Evolutionary conservation across 2,113 vertebrate species (phyloP).

Genomic region (Hippopotamus amphibius): DNA sequence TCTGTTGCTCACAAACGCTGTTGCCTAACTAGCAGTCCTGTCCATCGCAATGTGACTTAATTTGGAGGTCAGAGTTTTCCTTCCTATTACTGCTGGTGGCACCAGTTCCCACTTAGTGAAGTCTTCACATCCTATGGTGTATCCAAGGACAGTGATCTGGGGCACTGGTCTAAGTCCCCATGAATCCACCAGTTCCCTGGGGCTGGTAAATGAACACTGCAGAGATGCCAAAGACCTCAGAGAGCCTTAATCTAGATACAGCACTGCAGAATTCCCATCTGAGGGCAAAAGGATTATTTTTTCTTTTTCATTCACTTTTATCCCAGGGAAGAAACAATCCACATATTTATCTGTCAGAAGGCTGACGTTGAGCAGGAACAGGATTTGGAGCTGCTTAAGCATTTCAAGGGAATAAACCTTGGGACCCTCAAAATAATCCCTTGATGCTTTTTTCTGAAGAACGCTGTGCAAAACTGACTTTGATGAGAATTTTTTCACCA

Average conservation of each 20-base stretch:
- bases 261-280: neutral
- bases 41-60: neutral
- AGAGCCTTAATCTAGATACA: neutral
- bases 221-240: neutral
- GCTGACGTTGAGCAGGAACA: conserved; percentile 19
- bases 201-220: neutral
- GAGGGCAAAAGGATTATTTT: neutral
- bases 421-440: conserved; percentile 61
- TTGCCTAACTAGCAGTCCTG: neutral
- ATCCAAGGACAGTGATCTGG: neutral
- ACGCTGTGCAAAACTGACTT: neutral
- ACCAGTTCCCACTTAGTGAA: neutral
- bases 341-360: conserved; percentile 24
- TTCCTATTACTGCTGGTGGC: neutral
- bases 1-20: neutral
- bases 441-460: conserved; percentile 32
- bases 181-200: neutral
- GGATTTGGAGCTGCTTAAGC: conserved; percentile 54
- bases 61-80: neutral
- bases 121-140: neutral
- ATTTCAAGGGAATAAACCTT: conserved; percentile 59
- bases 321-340: neutral
- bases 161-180: neutral
- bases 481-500: neutral
- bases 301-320: neutral